phyloP scores from a whole-genome alignment of 1,140 invertebrate genomes.

The Nixonia krombeini region DNA sequence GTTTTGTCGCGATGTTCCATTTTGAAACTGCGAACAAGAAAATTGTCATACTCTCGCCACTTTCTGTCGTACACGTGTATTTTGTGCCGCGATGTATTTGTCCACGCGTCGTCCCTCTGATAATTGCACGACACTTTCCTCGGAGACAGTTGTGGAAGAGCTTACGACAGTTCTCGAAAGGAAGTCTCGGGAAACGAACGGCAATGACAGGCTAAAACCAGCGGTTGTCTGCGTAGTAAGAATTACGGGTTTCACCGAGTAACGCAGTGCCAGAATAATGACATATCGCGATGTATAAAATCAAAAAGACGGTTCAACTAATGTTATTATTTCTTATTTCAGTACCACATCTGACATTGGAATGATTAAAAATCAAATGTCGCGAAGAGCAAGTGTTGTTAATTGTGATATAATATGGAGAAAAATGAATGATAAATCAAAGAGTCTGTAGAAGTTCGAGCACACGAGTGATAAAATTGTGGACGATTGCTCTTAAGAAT shows the following conservation, averaged over 20 bases:
- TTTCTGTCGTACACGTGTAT: constrained; percentile 17
- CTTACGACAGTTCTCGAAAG: constrained; percentile 44
- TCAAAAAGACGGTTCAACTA: too few species aligned
- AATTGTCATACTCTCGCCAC: constrained; percentile 12
- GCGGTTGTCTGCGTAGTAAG: constrained; percentile 23
- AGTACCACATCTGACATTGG: too few species aligned
- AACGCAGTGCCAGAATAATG: too few species aligned
- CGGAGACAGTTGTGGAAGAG: constrained; percentile 46
- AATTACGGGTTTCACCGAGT: too few species aligned
- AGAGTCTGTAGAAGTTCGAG: neutral
- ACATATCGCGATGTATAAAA: too few species aligned
- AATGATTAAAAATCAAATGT: too few species aligned
- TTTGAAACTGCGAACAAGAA: constrained; percentile 26
- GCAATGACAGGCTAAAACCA: constrained; percentile 34
- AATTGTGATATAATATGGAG: too few species aligned
- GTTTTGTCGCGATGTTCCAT: constrained; percentile 22
- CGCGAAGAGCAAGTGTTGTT: too few species aligned
- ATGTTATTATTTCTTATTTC: too few species aligned
- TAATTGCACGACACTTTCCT: constrained; percentile 43
- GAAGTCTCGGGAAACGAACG: constrained; percentile 39
- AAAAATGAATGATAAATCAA: neutral
- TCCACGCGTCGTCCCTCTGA: constrained; percentile 36
- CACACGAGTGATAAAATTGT: constrained; percentile 19
- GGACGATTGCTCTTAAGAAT: constrained; percentile 47
- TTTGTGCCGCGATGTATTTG: constrained; percentile 31